These are phyloP conservation scores for Sycophaga agraensis DNA, from an alignment of 1,140 invertebrate genomes.

Conservation along the genomic window DNA sequence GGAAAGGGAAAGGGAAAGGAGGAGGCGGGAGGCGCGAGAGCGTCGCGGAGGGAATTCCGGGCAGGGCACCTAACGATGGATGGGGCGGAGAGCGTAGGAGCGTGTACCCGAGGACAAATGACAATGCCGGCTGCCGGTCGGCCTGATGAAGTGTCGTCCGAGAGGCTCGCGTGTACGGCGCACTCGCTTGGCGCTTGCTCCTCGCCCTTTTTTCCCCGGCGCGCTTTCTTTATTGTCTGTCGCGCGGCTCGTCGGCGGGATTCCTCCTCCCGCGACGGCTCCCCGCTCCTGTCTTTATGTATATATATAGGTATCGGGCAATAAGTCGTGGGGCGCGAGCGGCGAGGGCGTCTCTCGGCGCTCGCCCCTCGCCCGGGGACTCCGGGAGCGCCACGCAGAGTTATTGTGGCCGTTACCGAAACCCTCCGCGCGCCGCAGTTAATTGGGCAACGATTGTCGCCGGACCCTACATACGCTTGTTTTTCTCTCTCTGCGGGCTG, in stretches of 20 bases:
- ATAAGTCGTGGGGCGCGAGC: no score
- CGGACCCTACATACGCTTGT: neutral
- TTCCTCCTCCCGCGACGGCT: neutral
- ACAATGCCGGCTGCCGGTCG: conserved; percentile 47
- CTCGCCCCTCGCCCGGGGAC: neutral
- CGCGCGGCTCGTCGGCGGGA: no score
- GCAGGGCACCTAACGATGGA: conserved; percentile 40
- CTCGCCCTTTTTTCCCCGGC: neutral
- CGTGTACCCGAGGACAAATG: conserved; percentile 44
- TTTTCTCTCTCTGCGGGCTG: neutral
- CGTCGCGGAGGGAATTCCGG: conserved; percentile 29
- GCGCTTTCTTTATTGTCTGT: neutral
- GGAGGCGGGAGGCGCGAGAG: conserved; percentile 5
- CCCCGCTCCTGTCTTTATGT: no score
- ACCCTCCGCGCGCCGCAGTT: conserved; percentile 45
- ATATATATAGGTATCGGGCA: no score
- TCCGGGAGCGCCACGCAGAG: conserved; percentile 34
- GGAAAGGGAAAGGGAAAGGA: conserved; percentile 27
- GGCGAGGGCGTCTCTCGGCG: no score
- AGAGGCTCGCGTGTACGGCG: no score
- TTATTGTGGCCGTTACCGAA: conserved; percentile 50
- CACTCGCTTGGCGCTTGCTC: conserved; percentile 3
- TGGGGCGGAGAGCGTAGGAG: conserved; percentile 37
- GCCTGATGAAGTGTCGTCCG: conserved; percentile 52
- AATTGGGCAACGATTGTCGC: conserved; percentile 52